Base-by-base conservation (phyloP, 2,888 invertebrate species). In the Synanthedon andrenaeformis region DNA sequence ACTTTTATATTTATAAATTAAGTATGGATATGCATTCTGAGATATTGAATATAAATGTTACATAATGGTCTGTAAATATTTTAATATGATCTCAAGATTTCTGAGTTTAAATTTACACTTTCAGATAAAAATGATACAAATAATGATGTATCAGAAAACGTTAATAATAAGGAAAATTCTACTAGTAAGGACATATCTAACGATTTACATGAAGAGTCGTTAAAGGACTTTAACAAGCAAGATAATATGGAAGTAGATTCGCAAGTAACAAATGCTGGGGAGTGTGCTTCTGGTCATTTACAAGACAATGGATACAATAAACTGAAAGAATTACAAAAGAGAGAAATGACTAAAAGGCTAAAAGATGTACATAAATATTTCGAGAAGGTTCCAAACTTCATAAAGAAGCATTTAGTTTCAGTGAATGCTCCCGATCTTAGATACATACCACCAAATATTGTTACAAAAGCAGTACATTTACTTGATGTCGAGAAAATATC, bases 371-470 rank as follows among this genome's bases (percentile, higher is more conserved):
- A 70, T 28, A 66, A 64, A 51, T 57, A 53, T 59, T 80, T 82
- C 52, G 64, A 72, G 50, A 63, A 62, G 53, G 53, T 85, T 45
- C 81, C 84, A 19, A 74, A 79, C 54, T 59, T 81, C n/a, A 67
- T 62, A 17, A 62, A 70, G 51, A 68, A 73, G 56, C 60, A 65
- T 35, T 53, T 67, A n/a, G 66, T 78, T 2, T 67, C 67, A 23
- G 54, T 83, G 0, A 72, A 71, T 52, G 72, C 68, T 4, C 83
- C 86, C 2, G 67, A 73, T 3, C 70, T 71, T 55, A 55, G 68
- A 53, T 67, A 64, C 51, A 59, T 85, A 53, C 86, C 86, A 8
- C 62, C 69, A 57, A 76, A 76, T 59, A 65, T 85, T 52, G 69
- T 65, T 53, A 65, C 81, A n/a, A 76, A 76, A 52, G 56, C 67